Conservation (phyloP, 2,113 vertebrate genomes). For the Hippocampus zosterae region DNA sequence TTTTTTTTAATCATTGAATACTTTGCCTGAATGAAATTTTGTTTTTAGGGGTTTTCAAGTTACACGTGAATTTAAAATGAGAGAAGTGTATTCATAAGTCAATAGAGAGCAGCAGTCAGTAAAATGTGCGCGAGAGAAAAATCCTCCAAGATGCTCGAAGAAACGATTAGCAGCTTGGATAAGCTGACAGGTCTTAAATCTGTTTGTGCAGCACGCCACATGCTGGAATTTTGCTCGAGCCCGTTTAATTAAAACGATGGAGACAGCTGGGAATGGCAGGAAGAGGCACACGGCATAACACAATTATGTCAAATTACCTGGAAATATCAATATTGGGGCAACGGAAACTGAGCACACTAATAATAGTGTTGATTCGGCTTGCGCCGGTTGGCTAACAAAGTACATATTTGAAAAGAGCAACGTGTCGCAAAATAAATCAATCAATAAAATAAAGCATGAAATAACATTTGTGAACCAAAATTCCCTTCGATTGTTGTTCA, state of each 20-base stretch:
- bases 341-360: background rate
- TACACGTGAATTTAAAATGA: background rate
- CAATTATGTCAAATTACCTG: conserved; percentile 5
- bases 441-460: too few relatives aligned
- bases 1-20: background rate
- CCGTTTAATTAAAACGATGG: conserved; percentile 20
- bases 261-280: conserved; percentile 31
- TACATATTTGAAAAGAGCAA: too few relatives aligned
- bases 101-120: background rate
- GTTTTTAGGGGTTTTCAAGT: background rate
- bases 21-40: background rate
- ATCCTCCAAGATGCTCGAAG: conserved; percentile 7
- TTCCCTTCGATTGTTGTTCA: too few relatives aligned
- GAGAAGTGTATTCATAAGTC: background rate
- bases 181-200: conserved; percentile 38
- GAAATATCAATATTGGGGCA: conserved; percentile 3
- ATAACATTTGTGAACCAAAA: too few relatives aligned
- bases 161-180: conserved; percentile 27
- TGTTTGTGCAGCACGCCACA: conserved; percentile 25
- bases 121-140: conserved; percentile 1
- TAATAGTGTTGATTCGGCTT: background rate
- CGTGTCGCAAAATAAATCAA: too few relatives aligned
- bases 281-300: conserved; percentile 11
- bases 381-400: background rate
- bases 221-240: conserved; percentile 31